Evolutionary conservation across 2,113 vertebrate genomes (phyloP).

Genomic region (Manacus vitellinus): DNA sequence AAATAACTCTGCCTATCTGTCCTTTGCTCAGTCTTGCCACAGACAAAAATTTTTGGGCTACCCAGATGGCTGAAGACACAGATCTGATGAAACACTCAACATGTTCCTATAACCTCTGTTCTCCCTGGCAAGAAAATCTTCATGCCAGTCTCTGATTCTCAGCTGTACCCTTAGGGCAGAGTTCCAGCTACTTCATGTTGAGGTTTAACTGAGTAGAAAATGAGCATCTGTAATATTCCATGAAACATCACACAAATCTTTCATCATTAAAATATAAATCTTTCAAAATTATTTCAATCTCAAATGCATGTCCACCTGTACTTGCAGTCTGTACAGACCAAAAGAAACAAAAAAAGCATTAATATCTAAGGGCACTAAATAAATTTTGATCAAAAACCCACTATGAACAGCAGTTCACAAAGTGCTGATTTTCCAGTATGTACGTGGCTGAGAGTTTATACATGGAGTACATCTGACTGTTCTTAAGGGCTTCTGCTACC

Average conservation of each 20-base stretch:
- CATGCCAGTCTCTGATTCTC: neutral
- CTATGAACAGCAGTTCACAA: neutral
- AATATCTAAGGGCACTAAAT: neutral
- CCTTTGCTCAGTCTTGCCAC: neutral
- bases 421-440: neutral
- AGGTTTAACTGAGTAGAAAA: constrained; percentile 21
- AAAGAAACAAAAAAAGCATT: neutral
- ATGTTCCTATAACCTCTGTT: neutral
- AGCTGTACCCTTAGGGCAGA: constrained; percentile 18
- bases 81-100: neutral
- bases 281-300: neutral
- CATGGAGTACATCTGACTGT: neutral
- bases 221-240: constrained; percentile 16
- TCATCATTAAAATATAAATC: neutral
- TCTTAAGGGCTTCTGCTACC: neutral
- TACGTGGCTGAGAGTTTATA: neutral
- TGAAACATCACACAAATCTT: neutral
- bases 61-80: neutral
- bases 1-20: neutral
- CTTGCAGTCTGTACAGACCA: neutral
- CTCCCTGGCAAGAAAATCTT: neutral
- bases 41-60: neutral
- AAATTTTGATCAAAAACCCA: neutral
- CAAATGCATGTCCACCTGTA: neutral
- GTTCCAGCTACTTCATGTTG: constrained; percentile 25